Evolutionary conservation across 2,888 invertebrate species (phyloP).

Genomic region (Parthenolecanium corni): DNA sequence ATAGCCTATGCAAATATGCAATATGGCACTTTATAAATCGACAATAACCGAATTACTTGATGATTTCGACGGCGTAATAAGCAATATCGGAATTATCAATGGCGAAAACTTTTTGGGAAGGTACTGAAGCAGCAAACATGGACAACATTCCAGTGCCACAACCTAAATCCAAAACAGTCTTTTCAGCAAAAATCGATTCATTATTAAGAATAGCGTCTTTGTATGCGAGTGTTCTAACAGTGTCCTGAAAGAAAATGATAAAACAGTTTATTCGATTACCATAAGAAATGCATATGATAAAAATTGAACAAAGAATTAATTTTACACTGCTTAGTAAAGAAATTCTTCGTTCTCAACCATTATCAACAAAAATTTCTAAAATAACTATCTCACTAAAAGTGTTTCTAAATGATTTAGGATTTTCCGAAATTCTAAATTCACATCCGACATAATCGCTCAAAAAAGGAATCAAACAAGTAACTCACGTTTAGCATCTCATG

Average conservation of each 20-base stretch:
- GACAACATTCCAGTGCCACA: constrained; percentile 96
- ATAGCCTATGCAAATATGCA: not conserved
- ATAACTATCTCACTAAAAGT: not conserved
- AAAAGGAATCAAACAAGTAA: constrained; percentile 20
- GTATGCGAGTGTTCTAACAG: constrained; percentile 67
- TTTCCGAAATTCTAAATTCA: too few relatives aligned
- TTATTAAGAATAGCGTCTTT: constrained; percentile 71
- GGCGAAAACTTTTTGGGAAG: constrained; percentile 79
- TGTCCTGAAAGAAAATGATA: not conserved
- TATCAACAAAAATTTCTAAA: not conserved
- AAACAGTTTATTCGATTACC: too few relatives aligned
- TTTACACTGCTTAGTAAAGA: too few relatives aligned
- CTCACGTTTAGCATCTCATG: constrained; percentile 80
- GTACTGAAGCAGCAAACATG: constrained; percentile 94
- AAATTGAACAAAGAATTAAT: too few relatives aligned
- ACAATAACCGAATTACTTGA: constrained; percentile 58
- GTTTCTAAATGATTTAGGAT: too few relatives aligned
- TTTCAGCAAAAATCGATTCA: constrained; percentile 53
- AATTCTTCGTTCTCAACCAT: too few relatives aligned
- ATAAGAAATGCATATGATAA: too few relatives aligned
- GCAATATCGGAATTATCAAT: constrained; percentile 94
- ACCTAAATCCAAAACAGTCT: constrained; percentile 85
- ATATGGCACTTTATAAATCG: not conserved
- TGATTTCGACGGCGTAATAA: constrained; percentile 89
- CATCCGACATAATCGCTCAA: too few relatives aligned